Evolutionary conservation across 2,113 vertebrate species (phyloP), one percentile per base, ranked within the genome.

Genomic region (Edolisoma coerulescens): DNA sequence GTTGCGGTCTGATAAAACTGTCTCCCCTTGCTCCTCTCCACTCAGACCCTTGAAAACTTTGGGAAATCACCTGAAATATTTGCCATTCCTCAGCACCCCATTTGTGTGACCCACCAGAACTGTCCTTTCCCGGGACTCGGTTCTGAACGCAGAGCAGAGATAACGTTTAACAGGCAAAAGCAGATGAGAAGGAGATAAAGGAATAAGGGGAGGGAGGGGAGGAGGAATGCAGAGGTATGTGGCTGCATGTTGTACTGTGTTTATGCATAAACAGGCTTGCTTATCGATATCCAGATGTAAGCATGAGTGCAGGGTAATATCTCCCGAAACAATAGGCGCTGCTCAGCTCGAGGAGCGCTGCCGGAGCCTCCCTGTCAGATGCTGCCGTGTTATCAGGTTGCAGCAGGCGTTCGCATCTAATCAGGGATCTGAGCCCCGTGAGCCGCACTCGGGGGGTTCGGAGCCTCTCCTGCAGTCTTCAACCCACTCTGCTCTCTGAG

Each of bases 341-440:
- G 52, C 90, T 89, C 7, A 21, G 37, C 92, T 84, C 16, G 5
- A 64, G 79, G 78, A 91, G 85, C 18, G 15, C 84, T 67, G 82
- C 90, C 8, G 78, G 86, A 95, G 93, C 80, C 79, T 94, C 94
- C 80, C 65, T 5, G 65, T 89, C 92, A 90, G 88, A 85, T 59
- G 91, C 86, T 67, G 79, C 74, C 2, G 7, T 52, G 52, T 96
- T 96, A 97, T 97, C 97, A 93, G 68, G 80, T 89, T 88, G 90
- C 95, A 95, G 95, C 95, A 97, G 96, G 84, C 94, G 59, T 77
- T 97, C 87, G 83, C 89, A 92, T 96, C 96, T 97, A 90, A 89
- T 95, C 75, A 9, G 87, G 80, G 89, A 96, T 96, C 92, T 90
- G 74, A 96, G 85, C 87, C 93, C 93, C 68, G 9, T 26, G 81